Base-by-base conservation (phyloP, 2,113 vertebrate genomes). In the Xenus cinereus region DNA sequence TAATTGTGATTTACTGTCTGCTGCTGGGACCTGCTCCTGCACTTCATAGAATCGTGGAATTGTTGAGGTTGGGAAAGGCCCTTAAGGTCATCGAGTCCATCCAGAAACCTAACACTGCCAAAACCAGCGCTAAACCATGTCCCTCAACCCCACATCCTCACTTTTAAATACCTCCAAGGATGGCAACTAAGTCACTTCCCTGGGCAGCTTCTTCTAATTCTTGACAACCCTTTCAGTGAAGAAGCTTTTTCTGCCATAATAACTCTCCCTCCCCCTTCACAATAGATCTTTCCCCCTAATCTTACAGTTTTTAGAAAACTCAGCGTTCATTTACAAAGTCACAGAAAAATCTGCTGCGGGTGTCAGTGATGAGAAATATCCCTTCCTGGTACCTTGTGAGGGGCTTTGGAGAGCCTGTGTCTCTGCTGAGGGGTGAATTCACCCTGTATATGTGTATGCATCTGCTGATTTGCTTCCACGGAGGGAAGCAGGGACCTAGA, bases 361-460 rank as follows among this genome's bases (percentile, higher is more conserved):
- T 30, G 20, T 27, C 1, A 3, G 56, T 0, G 3, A 5, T 9
- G 10, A 30, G 53, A 69, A 84, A 43, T 62, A 33, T 14, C 59
- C 39, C 6, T 72, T 75, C 39, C n/a, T 6, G 27, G 7, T 17
- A 7, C 23, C 1, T 3, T 8, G 23, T 23, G 68, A 33, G 37
- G 5, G 51, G 30, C 60, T 81, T 35, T 27, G 82, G 62, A 57
- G 48, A 57, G 24, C 7, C 32, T 17, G 11, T 46, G 22, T 56
- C 43, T 80, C 46, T 81, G 26, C 56, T 22, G 26, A 4, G 24
- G 43, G 7, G 3, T n/a, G 41, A 63, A 22, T 63, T 75, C 9
- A 7, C 9, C 17, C 18, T 0, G n/a, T n/a, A 0, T 8, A 4
- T 0, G 0, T 43, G 8, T 33, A 2, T 13, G 16, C 5, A 2